Evolutionary conservation across 2,113 vertebrate genomes (phyloP).

Genomic region (Ptilonorhynchus violaceus): DNA sequence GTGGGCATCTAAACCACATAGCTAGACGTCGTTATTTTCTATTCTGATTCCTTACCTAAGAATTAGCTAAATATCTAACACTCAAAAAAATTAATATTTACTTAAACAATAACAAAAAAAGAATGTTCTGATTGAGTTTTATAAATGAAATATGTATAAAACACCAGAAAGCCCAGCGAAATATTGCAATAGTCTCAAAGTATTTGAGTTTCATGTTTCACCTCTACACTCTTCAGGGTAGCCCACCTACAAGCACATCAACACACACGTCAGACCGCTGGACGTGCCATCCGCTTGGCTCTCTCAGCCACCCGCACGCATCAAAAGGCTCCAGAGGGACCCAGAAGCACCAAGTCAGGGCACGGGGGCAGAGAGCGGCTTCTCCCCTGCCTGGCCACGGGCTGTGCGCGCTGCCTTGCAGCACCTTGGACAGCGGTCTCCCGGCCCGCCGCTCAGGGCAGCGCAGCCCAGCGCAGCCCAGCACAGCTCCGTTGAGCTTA

Average conservation of each 20-base stretch:
- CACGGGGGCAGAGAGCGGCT: not conserved
- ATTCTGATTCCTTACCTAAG: not conserved
- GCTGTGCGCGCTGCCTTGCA: not conserved
- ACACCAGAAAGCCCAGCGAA: not conserved
- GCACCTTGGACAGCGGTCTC: slow-evolving; percentile 19
- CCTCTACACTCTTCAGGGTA: not conserved
- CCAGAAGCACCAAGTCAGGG: not conserved
- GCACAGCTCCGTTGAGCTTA: not conserved
- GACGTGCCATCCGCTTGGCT: not conserved
- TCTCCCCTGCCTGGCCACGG: fast-evolving
- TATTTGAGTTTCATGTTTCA: not conserved
- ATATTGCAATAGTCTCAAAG: not conserved
- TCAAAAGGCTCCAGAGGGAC: not conserved
- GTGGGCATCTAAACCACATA: not conserved
- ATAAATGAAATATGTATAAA: not conserved
- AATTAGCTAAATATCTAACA: not conserved
- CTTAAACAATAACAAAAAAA: not conserved
- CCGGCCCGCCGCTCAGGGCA: fast-evolving
- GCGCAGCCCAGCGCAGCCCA: fast-evolving
- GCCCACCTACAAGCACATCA: not conserved
- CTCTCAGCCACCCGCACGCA: not conserved
- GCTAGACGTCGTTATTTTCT: not conserved
- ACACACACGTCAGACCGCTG: not conserved
- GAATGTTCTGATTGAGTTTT: not conserved
- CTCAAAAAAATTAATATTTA: not conserved